These are phyloP conservation scores for Anoplolepis gracilipes DNA, from an alignment of 1,140 invertebrate genomes.

Conservation along the genomic window DNA sequence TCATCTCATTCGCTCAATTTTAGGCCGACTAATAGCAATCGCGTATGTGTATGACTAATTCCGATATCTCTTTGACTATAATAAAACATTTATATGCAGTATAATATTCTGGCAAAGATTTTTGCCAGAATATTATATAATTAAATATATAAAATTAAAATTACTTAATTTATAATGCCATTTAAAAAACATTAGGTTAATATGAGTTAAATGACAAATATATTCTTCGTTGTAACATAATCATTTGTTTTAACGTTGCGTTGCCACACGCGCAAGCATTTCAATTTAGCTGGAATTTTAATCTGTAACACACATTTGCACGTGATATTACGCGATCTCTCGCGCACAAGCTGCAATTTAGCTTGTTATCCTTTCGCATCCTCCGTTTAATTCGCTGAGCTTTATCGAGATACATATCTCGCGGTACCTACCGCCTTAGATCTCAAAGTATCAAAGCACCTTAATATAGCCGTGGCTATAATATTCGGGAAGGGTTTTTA, in stretches of 20 bases:
- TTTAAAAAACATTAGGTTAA: neutral
- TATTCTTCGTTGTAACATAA: neutral
- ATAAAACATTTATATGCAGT: neutral
- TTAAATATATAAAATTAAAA: too few relatives aligned
- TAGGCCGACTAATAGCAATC: neutral
- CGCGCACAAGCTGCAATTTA: neutral
- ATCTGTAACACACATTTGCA: neutral
- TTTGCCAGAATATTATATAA: too few relatives aligned
- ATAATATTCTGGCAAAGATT: too few relatives aligned
- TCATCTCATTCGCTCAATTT: neutral
- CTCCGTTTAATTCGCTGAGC: constrained; percentile 7
- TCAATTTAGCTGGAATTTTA: constrained; percentile 22
- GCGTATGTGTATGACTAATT: neutral
- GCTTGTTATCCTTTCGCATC: neutral
- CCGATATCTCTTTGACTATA: neutral
- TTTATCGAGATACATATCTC: constrained; percentile 15
- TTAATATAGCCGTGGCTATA: too few relatives aligned
- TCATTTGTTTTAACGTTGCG: neutral
- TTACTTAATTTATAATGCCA: too few relatives aligned
- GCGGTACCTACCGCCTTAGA: neutral
- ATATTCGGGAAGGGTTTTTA: too few relatives aligned
- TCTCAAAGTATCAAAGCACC: neutral
- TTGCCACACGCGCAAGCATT: neutral
- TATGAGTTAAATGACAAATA: neutral
- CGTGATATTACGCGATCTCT: constrained; percentile 6